phyloP scores from a whole-genome alignment of 2,888 invertebrate species.

The Nebria salina region DNA sequence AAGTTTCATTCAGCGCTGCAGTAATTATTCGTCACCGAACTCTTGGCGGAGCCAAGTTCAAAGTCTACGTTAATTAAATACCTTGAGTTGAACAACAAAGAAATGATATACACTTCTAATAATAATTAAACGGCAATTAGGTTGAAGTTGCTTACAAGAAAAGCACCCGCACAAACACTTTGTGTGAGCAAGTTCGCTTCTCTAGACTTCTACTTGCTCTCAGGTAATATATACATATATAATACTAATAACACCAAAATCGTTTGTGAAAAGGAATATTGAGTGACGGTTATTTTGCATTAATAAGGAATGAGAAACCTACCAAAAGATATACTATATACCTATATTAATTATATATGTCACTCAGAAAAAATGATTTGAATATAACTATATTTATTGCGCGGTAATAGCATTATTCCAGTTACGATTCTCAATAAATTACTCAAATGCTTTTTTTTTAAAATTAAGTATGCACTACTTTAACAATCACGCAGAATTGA shows the following conservation, averaged over 20 bases:
- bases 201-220: background rate
- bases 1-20: slow-evolving; percentile 18
- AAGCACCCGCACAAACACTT: slow-evolving; percentile 24
- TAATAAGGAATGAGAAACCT: background rate
- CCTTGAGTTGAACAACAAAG: slow-evolving; percentile 41
- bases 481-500: background rate
- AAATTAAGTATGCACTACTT: background rate
- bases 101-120: slow-evolving; percentile 44
- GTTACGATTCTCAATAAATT: background rate
- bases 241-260: slow-evolving; percentile 40
- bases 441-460: background rate
- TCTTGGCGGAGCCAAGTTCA: slow-evolving; percentile 33
- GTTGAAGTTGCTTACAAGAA: slow-evolving; percentile 17
- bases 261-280: slow-evolving; percentile 28
- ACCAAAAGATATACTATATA: background rate
- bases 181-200: background rate
- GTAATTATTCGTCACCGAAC: slow-evolving; percentile 39
- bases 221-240: slow-evolving; percentile 19
- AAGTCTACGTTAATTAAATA: slow-evolving; percentile 46
- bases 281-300: slow-evolving; percentile 24
- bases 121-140: slow-evolving; percentile 44
- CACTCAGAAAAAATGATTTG: background rate
- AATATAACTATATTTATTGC: too few relatives aligned
- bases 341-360: background rate
- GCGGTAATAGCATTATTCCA: too few relatives aligned